These are phyloP conservation scores for Stomatorhinus ivindoensis DNA, from an alignment of 2,113 vertebrate species.

Conservation along the genomic window DNA sequence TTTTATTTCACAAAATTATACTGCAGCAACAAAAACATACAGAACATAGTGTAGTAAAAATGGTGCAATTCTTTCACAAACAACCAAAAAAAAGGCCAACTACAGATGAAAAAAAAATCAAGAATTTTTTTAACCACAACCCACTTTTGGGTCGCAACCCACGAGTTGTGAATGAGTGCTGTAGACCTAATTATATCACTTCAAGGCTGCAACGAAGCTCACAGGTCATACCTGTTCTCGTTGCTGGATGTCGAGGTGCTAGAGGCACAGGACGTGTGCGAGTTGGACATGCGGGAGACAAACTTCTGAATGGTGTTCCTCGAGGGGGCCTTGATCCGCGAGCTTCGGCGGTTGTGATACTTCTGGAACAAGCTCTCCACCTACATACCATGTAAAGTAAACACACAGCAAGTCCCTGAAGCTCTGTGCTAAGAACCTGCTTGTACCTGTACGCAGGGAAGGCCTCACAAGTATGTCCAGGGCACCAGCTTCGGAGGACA, in stretches of 20 bases:
- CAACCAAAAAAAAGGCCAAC: neutral
- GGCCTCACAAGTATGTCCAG: neutral
- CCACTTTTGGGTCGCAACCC: neutral
- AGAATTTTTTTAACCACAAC: neutral
- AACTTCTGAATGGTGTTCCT: slow-evolving; percentile 91
- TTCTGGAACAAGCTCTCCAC: slow-evolving; percentile 92
- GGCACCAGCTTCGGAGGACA: neutral
- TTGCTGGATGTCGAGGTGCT: slow-evolving; percentile 78
- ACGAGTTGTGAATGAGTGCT: neutral
- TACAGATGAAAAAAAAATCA: too few relatives aligned
- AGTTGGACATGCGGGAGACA: slow-evolving; percentile 85
- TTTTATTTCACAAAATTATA: neutral
- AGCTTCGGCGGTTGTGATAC: slow-evolving; percentile 85
- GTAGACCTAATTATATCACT: neutral
- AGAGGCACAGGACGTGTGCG: slow-evolving; percentile 75
- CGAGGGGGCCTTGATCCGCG: slow-evolving; percentile 85
- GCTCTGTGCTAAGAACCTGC: neutral
- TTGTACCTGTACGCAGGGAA: neutral
- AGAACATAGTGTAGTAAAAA: neutral
- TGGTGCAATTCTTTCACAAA: neutral
- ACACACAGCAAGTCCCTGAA: neutral
- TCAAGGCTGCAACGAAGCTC: neutral
- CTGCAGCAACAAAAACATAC: neutral
- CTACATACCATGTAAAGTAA: slow-evolving; percentile 41
- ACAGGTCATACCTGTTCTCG: slow-evolving; percentile 71